A percentile compares a stretch with the other conserved stretches of the same genome.
Conservation (phyloP, 1,140 invertebrate species). For the Vanessa atalanta region DNA sequence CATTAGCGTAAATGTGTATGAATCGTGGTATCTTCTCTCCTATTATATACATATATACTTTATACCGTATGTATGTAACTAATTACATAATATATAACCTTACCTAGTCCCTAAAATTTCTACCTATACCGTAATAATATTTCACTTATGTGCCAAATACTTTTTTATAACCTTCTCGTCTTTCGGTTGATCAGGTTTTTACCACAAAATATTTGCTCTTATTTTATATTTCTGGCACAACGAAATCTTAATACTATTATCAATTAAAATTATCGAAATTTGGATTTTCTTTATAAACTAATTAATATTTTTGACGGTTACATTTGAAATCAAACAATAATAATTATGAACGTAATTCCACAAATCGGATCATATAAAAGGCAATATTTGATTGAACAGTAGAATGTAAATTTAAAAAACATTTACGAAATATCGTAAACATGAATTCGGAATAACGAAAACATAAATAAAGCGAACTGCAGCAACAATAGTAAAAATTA, state of each 20-base stretch:
- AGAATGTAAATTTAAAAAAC: no score
- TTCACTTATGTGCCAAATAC: conserved; percentile 43
- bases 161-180: not conserved
- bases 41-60: conserved; percentile 20
- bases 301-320: conserved; percentile 70
- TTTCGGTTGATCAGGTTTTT: conserved; percentile 3
- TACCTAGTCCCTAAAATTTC: conserved; percentile 28
- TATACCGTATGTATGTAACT: conserved; percentile 32
- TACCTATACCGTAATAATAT: conserved; percentile 17
- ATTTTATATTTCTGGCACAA: conserved; percentile 41
- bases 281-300: conserved; percentile 46
- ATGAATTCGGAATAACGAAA: no score
- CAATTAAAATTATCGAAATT: conserved; percentile 39
- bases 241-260: conserved; percentile 38
- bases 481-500: not conserved
- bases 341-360: not conserved
- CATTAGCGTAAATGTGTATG: conserved; percentile 20
- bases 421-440: no score
- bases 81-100: conserved; percentile 33
- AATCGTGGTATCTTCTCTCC: conserved; percentile 21
- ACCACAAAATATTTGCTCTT: not conserved
- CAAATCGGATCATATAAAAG: not conserved
- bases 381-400: no score
- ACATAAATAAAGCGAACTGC: not conserved
- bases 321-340: conserved; percentile 35